Conservation (phyloP, 2,888 invertebrate species). For the Oscheius sp. region DNA sequence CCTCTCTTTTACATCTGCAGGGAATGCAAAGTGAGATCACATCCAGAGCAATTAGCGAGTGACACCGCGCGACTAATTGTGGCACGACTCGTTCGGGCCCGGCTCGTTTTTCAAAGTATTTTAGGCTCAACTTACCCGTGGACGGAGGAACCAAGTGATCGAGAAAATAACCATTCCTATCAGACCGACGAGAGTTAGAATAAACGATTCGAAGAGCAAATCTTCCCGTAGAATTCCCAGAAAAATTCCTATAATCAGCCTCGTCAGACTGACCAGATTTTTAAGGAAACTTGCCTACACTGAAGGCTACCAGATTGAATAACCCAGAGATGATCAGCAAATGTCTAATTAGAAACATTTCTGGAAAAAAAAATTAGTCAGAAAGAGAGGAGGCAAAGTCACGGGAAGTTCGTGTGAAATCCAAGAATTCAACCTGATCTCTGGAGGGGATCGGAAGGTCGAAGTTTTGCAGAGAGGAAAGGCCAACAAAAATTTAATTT, state of each 20-base stretch:
- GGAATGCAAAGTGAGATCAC: constrained; percentile 21
- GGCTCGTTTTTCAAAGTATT: neutral
- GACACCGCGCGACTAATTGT: constrained; percentile 26
- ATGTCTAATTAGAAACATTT: constrained; percentile 18
- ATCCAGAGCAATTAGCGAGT: constrained; percentile 11
- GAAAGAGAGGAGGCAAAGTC: no score
- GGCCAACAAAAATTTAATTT: no score
- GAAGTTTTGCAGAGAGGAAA: no score
- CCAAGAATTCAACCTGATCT: no score
- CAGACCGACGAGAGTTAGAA: constrained; percentile 45
- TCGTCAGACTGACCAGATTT: neutral
- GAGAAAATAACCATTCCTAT: constrained; percentile 53
- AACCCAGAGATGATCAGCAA: constrained; percentile 17
- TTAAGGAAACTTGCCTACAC: neutral
- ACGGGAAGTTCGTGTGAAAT: no score
- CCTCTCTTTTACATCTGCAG: neutral
- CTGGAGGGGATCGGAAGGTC: no score
- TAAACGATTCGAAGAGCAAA: constrained; percentile 43
- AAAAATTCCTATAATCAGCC: constrained; percentile 37
- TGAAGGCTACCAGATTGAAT: constrained; percentile 20
- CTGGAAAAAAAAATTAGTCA: no score
- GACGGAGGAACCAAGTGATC: constrained; percentile 47
- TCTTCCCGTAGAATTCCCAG: constrained; percentile 48
- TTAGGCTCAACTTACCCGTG: constrained; percentile 39
- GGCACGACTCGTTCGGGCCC: neutral